Evolutionary conservation across 2,797 vertebrate species (phyloP), one percentile per base, ranked within the genome.

Genomic region (Falco berigora): DNA sequence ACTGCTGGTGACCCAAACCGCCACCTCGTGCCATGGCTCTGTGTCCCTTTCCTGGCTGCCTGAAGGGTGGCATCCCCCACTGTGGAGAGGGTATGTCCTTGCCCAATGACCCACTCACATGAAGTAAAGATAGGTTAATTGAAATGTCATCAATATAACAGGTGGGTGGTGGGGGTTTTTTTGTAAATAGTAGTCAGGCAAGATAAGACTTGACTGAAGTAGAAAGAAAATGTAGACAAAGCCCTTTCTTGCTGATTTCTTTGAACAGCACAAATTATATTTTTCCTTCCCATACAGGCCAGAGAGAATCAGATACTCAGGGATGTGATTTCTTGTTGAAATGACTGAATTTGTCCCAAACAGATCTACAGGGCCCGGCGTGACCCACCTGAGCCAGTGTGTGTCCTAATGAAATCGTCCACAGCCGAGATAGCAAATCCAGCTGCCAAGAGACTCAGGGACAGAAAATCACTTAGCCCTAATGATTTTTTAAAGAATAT

Each of bases 1-100:
- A 32, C 30, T 17, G 38, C 10, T 2, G 27, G 19, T 9, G 38
- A 36, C 53, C 25, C 24, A 24, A 47, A 69, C 3, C 44, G 55
- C 6, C 47, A 67, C 18, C 23, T 9, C 0, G 0, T 38, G 50
- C 27, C 17, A 4, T 8, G 62, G 69, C 1, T 64, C 30, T 52
- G 9, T 38, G 19, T 25, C 19, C 23, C 9, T 5, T 28, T 59
- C 46, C 44, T 74, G 52, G 34, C 10, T 80, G 15, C 9, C 13
- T 20, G 7, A 55, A 47, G 40, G 28, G 38, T 36, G 55, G 13
- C 13, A 24, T 47, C 47, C 47, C 25, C 22, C 47, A 18, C 36
- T 18, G 10, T 40, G 40, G 32, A 38, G 34, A 59, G 36, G 42
- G 8, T 8, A 5, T 10, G 10, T 67, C 44, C 52, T 67, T 49